Conservation (phyloP, 2,888 invertebrate genomes). For the Clostera curtula region DNA sequence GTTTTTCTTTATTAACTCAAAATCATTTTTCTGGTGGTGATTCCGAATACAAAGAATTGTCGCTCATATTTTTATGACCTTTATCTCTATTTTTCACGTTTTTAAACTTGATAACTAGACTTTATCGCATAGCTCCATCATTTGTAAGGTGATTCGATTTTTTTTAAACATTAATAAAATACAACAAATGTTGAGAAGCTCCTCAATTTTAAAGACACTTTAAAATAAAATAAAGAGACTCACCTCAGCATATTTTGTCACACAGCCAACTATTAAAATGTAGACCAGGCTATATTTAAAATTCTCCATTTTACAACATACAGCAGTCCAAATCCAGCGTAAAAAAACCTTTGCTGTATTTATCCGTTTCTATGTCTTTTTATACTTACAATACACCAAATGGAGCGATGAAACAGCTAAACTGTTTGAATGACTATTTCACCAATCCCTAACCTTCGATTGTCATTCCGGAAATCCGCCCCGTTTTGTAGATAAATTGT, state of each 20-base stretch:
- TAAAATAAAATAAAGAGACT: slow-evolving; percentile 9
- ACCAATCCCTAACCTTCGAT: slow-evolving; percentile 18
- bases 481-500: slow-evolving; percentile 13
- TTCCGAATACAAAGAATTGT: no score
- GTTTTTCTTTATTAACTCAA: no score
- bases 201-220: not conserved
- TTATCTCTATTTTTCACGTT: no score
- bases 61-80: no score
- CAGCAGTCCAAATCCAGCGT: not conserved
- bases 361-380: slow-evolving; percentile 7
- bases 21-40: no score
- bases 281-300: slow-evolving; percentile 1
- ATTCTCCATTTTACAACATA: not conserved
- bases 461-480: slow-evolving; percentile 15
- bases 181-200: no score
- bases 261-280: slow-evolving; percentile 10
- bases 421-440: slow-evolving; percentile 9
- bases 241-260: slow-evolving; percentile 18
- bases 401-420: slow-evolving; percentile 20
- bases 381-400: slow-evolving; percentile 12
- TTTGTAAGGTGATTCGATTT: no score
- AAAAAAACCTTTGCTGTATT: slow-evolving; percentile 3
- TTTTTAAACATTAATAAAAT: no score
- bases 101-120: no score
- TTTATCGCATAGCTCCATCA: no score